phyloP scores from a whole-genome alignment of 1,140 invertebrate genomes.

The Philaenus spumarius region DNA sequence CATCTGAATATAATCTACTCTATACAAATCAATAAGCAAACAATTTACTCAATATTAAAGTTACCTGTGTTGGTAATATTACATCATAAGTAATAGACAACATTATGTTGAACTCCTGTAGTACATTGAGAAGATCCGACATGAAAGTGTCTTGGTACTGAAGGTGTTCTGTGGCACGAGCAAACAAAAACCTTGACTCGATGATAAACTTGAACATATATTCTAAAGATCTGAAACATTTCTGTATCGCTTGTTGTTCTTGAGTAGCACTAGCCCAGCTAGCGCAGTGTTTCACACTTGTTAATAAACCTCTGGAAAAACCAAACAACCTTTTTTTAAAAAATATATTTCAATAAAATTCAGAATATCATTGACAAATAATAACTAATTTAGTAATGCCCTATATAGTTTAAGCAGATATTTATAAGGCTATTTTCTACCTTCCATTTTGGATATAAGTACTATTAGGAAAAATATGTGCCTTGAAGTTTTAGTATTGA shows the following conservation, averaged over 20 bases:
- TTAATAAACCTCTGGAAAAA: conserved; percentile 63
- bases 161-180: conserved; percentile 76
- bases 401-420: too few relatives aligned
- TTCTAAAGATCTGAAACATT: conserved; percentile 84
- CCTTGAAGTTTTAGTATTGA: too few relatives aligned
- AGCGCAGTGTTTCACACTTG: conserved; percentile 85
- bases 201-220: conserved; percentile 96
- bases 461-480: too few relatives aligned
- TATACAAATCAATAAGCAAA: too few relatives aligned
- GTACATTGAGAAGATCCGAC: conserved; percentile 65
- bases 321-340: background rate
- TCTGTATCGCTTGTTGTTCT: conserved; percentile 80
- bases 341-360: too few relatives aligned
- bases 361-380: too few relatives aligned
- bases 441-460: too few relatives aligned
- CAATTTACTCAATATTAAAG: too few relatives aligned
- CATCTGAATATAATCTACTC: too few relatives aligned
- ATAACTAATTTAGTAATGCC: background rate
- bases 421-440: too few relatives aligned
- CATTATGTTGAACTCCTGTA: conserved; percentile 69
- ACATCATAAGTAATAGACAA: conserved; percentile 61
- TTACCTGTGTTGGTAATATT: conserved; percentile 72
- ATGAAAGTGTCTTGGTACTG: conserved; percentile 82
- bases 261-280: conserved; percentile 78
- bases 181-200: conserved; percentile 82